These are phyloP conservation scores for Epiblema foenella DNA, from an alignment of 2,888 invertebrate genomes.

Conservation along the genomic window DNA sequence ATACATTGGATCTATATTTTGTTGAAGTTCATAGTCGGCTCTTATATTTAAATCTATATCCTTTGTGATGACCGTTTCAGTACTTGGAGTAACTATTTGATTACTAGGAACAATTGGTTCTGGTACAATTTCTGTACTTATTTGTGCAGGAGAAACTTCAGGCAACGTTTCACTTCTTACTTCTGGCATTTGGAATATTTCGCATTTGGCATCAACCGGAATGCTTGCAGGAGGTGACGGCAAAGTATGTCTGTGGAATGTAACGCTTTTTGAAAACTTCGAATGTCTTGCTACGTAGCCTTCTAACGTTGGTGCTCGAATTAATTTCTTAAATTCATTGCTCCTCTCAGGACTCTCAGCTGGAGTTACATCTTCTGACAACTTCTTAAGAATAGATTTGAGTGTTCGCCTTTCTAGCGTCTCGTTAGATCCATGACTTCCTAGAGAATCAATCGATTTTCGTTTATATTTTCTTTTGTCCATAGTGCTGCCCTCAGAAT, in stretches of 20 bases:
- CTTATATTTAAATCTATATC: constrained; percentile 63
- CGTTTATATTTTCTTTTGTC: constrained; percentile 82
- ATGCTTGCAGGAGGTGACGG: constrained; percentile 90
- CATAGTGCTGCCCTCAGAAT: constrained; percentile 93
- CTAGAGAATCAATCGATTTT: constrained; percentile 72
- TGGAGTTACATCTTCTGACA: constrained; percentile 88
- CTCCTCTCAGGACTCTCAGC: constrained; percentile 77
- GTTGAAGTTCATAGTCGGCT: constrained; percentile 64
- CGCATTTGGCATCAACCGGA: constrained; percentile 64
- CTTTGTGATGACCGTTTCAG: constrained; percentile 52
- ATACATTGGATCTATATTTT: constrained; percentile 66
- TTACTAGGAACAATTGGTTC: constrained; percentile 47
- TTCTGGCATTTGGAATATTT: constrained; percentile 73
- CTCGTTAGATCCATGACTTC: constrained; percentile 87
- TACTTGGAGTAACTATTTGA: constrained; percentile 53
- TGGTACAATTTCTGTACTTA: constrained; percentile 41
- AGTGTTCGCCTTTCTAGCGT: constrained; percentile 92
- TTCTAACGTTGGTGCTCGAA: constrained; percentile 93
- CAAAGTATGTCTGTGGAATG: constrained; percentile 93
- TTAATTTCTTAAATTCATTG: constrained; percentile 88
- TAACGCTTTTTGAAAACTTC: constrained; percentile 94
- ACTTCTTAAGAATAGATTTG: constrained; percentile 93
- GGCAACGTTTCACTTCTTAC: constrained; percentile 49
- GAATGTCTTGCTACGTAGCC: constrained; percentile 95
- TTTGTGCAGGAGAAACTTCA: constrained; percentile 55